These are phyloP conservation scores for Nyctibius grandis DNA, from an alignment of 2,797 vertebrate species.

Conservation along the genomic window DNA sequence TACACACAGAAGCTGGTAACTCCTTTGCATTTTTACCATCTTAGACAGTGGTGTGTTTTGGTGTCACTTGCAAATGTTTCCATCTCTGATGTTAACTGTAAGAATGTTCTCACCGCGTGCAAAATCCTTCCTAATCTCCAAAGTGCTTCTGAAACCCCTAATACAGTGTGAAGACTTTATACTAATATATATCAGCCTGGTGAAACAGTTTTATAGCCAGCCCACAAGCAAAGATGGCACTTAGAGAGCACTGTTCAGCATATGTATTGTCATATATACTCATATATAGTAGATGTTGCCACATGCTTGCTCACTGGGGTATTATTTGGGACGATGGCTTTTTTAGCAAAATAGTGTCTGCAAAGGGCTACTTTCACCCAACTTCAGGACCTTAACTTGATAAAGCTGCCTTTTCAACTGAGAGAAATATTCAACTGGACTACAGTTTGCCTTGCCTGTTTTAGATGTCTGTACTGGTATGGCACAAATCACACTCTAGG, in stretches of 20 bases:
- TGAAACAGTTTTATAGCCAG: neutral
- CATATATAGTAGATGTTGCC: neutral
- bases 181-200: neutral
- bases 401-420: neutral
- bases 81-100: neutral
- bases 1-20: neutral
- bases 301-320: neutral
- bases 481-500: neutral
- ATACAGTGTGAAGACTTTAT: neutral
- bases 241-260: neutral
- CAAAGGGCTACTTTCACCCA: neutral
- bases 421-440: neutral
- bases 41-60: neutral
- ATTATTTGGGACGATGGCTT: neutral
- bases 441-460: neutral
- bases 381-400: neutral
- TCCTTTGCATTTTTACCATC: neutral
- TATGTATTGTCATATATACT: neutral
- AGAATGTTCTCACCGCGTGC: neutral
- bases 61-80: neutral
- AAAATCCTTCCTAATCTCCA: neutral
- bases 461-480: neutral
- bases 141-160: neutral
- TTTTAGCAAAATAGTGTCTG: neutral
- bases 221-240: accelerated